Base-by-base conservation (phyloP, 2,797 vertebrate genomes). In the Tenualosa thibaudeaui region DNA sequence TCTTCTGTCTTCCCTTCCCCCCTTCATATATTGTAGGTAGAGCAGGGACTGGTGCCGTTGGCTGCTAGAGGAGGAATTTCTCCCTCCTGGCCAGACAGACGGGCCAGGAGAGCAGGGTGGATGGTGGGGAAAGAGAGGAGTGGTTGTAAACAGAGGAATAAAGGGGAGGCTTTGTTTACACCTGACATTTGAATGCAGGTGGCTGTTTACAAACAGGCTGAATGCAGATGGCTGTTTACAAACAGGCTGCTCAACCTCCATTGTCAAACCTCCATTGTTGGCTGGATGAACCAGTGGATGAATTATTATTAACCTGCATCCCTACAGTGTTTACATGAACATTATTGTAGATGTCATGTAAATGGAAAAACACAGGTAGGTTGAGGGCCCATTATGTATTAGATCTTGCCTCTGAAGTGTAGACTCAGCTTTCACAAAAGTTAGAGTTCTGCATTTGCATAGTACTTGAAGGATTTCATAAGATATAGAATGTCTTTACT, bases 151-250 rank as follows among this genome's bases (percentile, higher is more conserved):
- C 6, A 54, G 88, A 87, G 82, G 68, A 85, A 82, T 50, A 46
- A 71, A 31, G 40, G 71, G 17, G 71, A 19, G 40, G 17, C 71
- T 46, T 78, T 78, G 71, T 78, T 78, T 78, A 94, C 91, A 93
- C 92, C 95, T 94, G 93, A 95, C 94, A 94, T 93, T 91, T 91
- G 90, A 91, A 78, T 78, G 71, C 71, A 46, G 26, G 37, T 78
- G 43, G 37, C 13, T 78, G 71, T 78, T 78, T 78, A 24, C n/a
- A 62, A 62, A 60, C 58, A n/a, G 58, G 58, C 58, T 60, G 58
- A n/a, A n/a, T n/a, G 22, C 71, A 46, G 26, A 15, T 78, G 46
- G 37, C 26, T 78, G 71, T 78, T 78, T 78, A 24, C n/a, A 62
- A 62, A 60, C 58, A 43, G 37, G 17, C 43, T 17, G 37, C 26